Base-by-base conservation (phyloP, 2,888 invertebrate genomes). In the Hydroisotoma schaefferi region DNA sequence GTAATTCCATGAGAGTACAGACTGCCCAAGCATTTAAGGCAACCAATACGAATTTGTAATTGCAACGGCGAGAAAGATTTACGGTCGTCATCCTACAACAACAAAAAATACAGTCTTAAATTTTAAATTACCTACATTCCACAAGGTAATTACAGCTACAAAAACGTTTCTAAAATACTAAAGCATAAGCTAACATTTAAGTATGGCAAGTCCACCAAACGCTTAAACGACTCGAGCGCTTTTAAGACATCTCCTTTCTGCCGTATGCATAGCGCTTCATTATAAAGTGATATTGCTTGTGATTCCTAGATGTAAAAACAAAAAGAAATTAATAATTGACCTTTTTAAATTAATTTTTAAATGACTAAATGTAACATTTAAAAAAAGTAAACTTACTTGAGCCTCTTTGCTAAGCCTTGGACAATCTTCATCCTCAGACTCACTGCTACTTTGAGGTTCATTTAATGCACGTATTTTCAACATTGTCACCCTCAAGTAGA, bases 221-320 rank as follows among this genome's bases (percentile, higher is more conserved):
- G 84, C 71, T 81, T 81, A 27, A 91, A 81, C 55, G 87, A 79
- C 61, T 81, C 80, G 56, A 86, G 82, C 0, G 91, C 87, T 74
- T 87, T 85, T 56, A 82, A 79, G 53, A 81, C 76, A 67, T 85
- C 82, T 10, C 84, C 84, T 73, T 3, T 83, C 82, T 71, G 84
- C 81, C 74, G 87, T 84, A 33, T 87, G 78, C 53, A 82, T 48
- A 92, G 79, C 8, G 89, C 89, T 77, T 85, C 85, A 61, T 87
- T 85, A 75, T 92, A 93, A 71, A 87, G 83, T 54, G 86, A 83
- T 51, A 88, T 80, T 0, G 88, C 89, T 69, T 89, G 87, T 76
- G 90, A 87, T 79, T 92, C 92, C 82, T 87, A 74, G 0, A 76
- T 58, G 22, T 22, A 8, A 29, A 6, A 10, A 8, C 64, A 44